A percentile compares a stretch with the other conserved stretches of the same genome.
These are phyloP conservation scores for Bufo gargarizans DNA, from an alignment of 2,113 vertebrate genomes.

Conservation along the genomic window DNA sequence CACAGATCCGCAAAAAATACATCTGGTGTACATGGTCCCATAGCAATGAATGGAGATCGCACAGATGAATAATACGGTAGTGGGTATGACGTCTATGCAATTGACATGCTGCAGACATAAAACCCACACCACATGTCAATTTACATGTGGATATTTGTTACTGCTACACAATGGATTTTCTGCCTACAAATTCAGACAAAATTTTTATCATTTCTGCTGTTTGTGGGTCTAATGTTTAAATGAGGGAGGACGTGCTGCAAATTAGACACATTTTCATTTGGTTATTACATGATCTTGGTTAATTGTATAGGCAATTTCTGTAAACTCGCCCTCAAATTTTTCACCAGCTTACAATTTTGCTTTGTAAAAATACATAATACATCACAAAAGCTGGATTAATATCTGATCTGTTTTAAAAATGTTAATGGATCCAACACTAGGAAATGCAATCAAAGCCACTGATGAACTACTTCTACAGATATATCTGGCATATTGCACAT, in stretches of 20 bases:
- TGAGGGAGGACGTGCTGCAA: background rate
- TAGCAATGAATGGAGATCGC: no score
- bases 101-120: no score
- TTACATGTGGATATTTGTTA: no score
- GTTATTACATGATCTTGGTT: background rate
- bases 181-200: no score
- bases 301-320: background rate
- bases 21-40: no score
- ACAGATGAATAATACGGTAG: no score
- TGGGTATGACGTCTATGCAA: no score
- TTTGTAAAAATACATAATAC: background rate
- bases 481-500: conserved; percentile 7
- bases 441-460: conserved; percentile 29
- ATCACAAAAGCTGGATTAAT: background rate
- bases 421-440: background rate
- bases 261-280: background rate
- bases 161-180: no score
- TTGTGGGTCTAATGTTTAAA: no score
- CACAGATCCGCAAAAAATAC: no score
- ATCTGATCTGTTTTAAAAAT: background rate
- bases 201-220: no score
- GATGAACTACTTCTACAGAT: conserved; percentile 31
- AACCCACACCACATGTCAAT: no score
- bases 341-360: background rate
- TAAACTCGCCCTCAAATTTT: background rate